Base-by-base conservation (phyloP, 2,888 invertebrate species). In the Pinctada fucata region DNA sequence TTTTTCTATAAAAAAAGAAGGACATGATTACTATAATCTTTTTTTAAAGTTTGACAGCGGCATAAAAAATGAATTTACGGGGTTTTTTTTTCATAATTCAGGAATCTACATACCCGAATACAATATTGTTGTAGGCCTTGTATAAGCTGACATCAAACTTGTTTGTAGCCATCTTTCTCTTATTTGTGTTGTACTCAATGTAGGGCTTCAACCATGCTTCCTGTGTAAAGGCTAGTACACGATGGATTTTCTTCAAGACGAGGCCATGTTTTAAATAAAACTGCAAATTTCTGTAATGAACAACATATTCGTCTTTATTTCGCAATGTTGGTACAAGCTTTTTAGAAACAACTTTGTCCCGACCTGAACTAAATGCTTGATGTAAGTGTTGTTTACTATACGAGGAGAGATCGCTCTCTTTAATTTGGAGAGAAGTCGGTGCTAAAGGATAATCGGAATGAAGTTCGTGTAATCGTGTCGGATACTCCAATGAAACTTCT, bases 301-400 rank as follows among this genome's bases (percentile, higher is more conserved):
- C 3, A 2, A 79, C 64, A 64, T 75, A 79, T 65, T 79, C 69
- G 8, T 49, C 52, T 47, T 78, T 78, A 16, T 70, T 63, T 8
- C 64, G 47, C 31, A 82, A 66, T 2, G 48, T 80, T 13, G 76
- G 69, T n/a, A 80, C 31, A 3, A 82, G 52, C 76, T 82, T 79
- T 47, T 51, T 65, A n/a, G 47, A 69, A 5, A 69, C 10, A 10
- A 52, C 58, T 52, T 52, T 52, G 10, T 52, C 58, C 58, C 10
- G 58, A 10, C 58, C 58, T 52, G 58, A 52, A 52, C 58, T 52
- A 52, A 52, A 52, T 8, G 6, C 58, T 52, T 52, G 58, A 52
- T 52, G 10, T 52, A 52, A 8, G 58, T 10, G 66, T 58, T 6
- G 6, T 66, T 66, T 10, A 66, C 66, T 66, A 16, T 10, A 66